Conservation (phyloP, 2,797 vertebrate species). For the Oryzias dopingdopingensis region DNA sequence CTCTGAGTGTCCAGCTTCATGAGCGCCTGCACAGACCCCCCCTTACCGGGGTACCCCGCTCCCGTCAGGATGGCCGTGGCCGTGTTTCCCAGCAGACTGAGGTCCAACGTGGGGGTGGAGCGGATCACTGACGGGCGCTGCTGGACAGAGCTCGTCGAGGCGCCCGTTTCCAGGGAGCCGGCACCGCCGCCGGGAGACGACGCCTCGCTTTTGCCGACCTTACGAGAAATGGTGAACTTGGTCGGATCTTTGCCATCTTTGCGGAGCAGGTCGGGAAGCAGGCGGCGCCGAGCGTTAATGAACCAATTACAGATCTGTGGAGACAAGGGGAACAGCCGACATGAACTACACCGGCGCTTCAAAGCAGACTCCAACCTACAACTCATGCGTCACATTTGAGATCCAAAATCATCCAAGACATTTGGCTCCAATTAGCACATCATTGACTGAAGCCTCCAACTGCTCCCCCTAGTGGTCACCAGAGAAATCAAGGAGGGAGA, state of each 20-base stretch:
- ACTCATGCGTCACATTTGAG: not conserved
- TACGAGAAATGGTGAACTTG: conserved; percentile 93
- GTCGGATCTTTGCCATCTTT: conserved; percentile 95
- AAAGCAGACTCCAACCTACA: not conserved
- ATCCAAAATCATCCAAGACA: conserved; percentile 12
- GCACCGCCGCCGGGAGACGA: conserved; percentile 34
- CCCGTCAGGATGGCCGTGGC: conserved; percentile 80
- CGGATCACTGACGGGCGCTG: conserved; percentile 73
- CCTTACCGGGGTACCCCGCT: conserved; percentile 67
- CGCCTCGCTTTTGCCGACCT: conserved; percentile 79
- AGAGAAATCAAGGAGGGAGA: conserved; percentile 9
- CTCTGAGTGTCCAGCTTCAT: conserved; percentile 73
- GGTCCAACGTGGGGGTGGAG: conserved; percentile 80
- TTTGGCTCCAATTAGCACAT: conserved; percentile 23
- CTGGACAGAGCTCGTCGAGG: conserved; percentile 19
- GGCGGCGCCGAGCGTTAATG: conserved; percentile 92
- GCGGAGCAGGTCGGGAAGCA: conserved; percentile 91
- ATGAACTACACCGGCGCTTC: not conserved
- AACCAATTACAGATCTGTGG: conserved; percentile 98
- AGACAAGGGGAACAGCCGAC: not conserved
- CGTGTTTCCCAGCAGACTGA: conserved; percentile 83
- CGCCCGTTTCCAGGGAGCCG: conserved; percentile 64
- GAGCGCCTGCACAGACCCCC: conserved; percentile 73
- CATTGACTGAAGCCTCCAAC: conserved; percentile 6
- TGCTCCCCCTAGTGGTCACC: conserved; percentile 53